Conservation (phyloP, 2,888 invertebrate species). For the Drosophila heteroneura region DNA sequence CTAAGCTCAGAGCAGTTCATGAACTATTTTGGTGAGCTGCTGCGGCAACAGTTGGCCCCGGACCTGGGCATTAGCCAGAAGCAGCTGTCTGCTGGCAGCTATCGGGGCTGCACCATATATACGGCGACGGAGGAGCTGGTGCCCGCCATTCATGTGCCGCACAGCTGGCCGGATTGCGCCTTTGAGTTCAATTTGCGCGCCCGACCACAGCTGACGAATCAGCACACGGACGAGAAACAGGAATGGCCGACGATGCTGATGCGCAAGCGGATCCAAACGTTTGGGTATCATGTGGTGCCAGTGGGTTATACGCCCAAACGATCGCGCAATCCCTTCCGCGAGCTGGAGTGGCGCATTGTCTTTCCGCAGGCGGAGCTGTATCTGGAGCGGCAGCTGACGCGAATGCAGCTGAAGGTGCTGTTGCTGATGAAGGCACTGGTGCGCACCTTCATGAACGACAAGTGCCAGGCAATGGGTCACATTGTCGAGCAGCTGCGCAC, state of each 20-base stretch:
- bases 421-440: conserved; percentile 89
- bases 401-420: conserved; percentile 90
- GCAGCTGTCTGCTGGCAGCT: conserved; percentile 87
- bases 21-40: conserved; percentile 88
- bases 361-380: conserved; percentile 92
- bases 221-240: conserved; percentile 87
- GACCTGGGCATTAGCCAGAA: conserved; percentile 87
- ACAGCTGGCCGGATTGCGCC: conserved; percentile 89
- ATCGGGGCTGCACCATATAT: conserved; percentile 89
- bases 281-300: conserved; percentile 90
- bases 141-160: conserved; percentile 87
- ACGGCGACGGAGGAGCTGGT: conserved; percentile 89
- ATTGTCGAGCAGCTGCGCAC: conserved; percentile 90
- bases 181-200: conserved; percentile 89
- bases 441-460: conserved; percentile 89
- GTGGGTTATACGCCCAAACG: conserved; percentile 89
- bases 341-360: conserved; percentile 91
- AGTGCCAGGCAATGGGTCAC: conserved; percentile 86
- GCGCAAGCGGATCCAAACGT: conserved; percentile 88
- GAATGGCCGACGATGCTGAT: conserved; percentile 90
- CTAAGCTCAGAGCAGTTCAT: conserved; percentile 89
- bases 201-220: conserved; percentile 87
- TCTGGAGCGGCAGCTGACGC: conserved; percentile 90
- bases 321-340: conserved; percentile 87
- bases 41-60: conserved; percentile 87